Evolutionary conservation across 2,888 invertebrate species (phyloP), one percentile per base, ranked within the genome.

Genomic region (Drosophila meridiana): DNA sequence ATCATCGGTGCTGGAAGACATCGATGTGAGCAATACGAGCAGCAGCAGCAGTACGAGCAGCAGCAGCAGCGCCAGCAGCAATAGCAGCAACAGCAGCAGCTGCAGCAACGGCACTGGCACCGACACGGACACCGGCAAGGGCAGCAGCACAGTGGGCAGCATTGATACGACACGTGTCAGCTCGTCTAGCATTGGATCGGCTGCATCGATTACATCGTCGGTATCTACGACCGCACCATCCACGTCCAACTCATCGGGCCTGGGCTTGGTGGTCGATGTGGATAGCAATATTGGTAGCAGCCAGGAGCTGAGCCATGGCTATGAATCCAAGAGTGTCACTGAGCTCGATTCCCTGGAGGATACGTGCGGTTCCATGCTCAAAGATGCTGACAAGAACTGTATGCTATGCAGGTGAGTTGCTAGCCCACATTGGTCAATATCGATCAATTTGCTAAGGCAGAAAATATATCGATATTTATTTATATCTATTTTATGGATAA

Each of bases 331-430:
- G 43, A 91, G 91, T 32, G 89, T 86, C 42, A 89, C 78, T 43
- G 91, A 92, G 70, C 86, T 92, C 71, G 92, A 92, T 77, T 92
- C 92, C 28, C 87, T 94, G 71, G 93, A 93, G 78, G 93, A 93
- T 81, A 83, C 92, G 47, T 91, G 93, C 53, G 80, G 79, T 63
- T 89, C 92, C 34, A 71, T 75, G 78, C 64, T 82, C 11, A 87
- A 87, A 58, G 93, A 93, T 82, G 92, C 90, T 60, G 93, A 95
- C 82, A 95, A 95, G 93, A 94, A 94, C 91, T 95, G 95, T 93
- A 95, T 94, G 92, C 94, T 95, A 87, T 95, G 95, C 95, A 95
- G 94, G 95, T 95, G 89, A 94, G 95, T 94, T 59, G 4, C 26
- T 8, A 28, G 9, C 20, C 20, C 20, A 20, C 20, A 20, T 20